Percentiles rank a stretch among this genome's conserved stretches.
These are phyloP conservation scores for Amphipoea oculea DNA, from an alignment of 2,888 invertebrate genomes.

Conservation along the genomic window DNA sequence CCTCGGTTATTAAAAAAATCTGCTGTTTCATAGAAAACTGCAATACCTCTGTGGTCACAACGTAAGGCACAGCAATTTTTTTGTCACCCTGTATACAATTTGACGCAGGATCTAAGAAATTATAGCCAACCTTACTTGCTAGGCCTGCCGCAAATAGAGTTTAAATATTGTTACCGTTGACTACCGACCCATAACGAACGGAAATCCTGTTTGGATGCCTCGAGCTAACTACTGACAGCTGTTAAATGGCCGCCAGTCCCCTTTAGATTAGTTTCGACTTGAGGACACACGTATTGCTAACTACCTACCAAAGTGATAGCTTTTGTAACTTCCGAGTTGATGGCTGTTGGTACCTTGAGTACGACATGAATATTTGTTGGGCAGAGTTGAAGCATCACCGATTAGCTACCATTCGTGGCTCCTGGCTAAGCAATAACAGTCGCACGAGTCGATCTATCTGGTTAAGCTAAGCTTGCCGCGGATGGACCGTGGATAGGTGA, in stretches of 20 bases:
- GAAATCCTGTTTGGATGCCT: conserved; percentile 39
- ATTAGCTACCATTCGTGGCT: neutral
- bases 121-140: neutral
- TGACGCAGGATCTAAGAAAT: neutral
- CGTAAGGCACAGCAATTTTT: no score
- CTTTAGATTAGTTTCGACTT: conserved; percentile 53
- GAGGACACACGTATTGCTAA: conserved; percentile 27
- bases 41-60: no score
- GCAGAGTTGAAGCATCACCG: neutral
- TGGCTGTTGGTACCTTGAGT: conserved; percentile 11
- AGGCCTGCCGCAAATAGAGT: conserved; percentile 5
- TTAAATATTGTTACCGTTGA: conserved; percentile 34
- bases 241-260: conserved; percentile 26
- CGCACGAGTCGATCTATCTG: neutral
- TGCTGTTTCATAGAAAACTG: no score
- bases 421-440: no score
- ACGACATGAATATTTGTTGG: conserved; percentile 4
- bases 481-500: no score
- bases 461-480: no score
- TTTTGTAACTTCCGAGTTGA: conserved; percentile 33
- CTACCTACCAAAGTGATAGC: conserved; percentile 31
- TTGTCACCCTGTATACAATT: no score
- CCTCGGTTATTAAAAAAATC: no score
- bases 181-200: conserved; percentile 17
- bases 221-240: conserved; percentile 31